Evolutionary conservation across 1,140 invertebrate species (phyloP).

Genomic region (Condylostylus longicornis): DNA sequence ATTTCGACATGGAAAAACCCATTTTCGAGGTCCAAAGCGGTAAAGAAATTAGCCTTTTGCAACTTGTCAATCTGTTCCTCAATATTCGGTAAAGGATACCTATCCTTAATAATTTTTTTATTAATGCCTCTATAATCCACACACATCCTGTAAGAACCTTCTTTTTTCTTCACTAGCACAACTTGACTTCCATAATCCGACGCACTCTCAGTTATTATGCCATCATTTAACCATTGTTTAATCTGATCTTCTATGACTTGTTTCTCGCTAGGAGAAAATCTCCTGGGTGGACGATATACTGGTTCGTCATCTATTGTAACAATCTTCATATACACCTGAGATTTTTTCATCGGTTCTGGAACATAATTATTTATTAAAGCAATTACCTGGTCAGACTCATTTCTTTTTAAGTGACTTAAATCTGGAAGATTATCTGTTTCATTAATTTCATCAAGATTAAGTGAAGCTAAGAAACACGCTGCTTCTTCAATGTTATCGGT

Average conservation of each 20-base stretch:
- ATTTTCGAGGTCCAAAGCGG: constrained; percentile 15
- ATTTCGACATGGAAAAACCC: constrained; percentile 6
- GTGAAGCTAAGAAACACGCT: background rate
- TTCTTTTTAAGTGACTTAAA: background rate
- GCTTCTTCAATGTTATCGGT: no score
- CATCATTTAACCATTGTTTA: constrained; percentile 17
- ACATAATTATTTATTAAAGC: constrained; percentile 4
- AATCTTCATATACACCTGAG: constrained; percentile 8
- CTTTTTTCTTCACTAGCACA: constrained; percentile 16
- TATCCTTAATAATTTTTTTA: constrained; percentile 10
- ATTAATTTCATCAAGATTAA: background rate
- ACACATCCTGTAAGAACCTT: constrained; percentile 11
- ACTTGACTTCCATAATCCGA: constrained; percentile 15
- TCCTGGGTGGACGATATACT: constrained; percentile 16
- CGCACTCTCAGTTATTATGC: constrained; percentile 17
- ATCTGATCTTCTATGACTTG: constrained; percentile 17
- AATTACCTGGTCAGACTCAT: background rate
- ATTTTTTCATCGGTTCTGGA: background rate
- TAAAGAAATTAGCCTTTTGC: constrained; percentile 11
- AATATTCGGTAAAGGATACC: constrained; percentile 18
- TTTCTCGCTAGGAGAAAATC: constrained; percentile 19
- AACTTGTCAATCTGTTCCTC: constrained; percentile 19
- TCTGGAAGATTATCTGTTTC: background rate
- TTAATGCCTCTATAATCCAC: constrained; percentile 15
- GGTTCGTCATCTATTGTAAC: constrained; percentile 13